Evolutionary conservation across 2,888 invertebrate genomes (phyloP).

Genomic region (Pardosa pseudoannulata): DNA sequence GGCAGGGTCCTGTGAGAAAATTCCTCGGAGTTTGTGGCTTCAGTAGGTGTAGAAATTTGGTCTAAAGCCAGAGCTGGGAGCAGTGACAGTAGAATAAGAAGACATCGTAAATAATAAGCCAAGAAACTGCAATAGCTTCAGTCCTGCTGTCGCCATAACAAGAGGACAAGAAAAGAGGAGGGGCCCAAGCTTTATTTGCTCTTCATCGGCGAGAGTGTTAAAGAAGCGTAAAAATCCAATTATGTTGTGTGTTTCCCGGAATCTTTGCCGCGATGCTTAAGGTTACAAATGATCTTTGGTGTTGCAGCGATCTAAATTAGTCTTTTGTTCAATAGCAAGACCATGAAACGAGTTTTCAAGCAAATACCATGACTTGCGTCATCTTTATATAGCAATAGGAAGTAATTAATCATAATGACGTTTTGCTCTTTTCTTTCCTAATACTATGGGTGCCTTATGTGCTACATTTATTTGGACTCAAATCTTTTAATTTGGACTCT

Average conservation of each 20-base stretch:
- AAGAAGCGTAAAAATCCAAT: constrained; percentile 17
- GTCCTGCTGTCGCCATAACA: constrained; percentile 6
- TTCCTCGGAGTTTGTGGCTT: neutral
- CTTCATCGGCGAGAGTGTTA: neutral
- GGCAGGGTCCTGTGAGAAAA: neutral
- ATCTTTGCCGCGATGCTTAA: neutral
- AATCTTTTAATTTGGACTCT: no score
- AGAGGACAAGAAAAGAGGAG: neutral
- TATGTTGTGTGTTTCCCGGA: neutral
- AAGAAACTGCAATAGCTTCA: neutral
- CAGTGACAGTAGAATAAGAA: neutral
- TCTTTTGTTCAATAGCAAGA: neutral
- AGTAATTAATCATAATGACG: no score
- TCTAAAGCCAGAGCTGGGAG: constrained; percentile 13
- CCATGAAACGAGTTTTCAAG: neutral
- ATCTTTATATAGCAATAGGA: no score
- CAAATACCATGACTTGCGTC: no score
- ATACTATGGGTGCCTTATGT: no score
- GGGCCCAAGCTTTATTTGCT: neutral
- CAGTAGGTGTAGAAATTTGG: constrained; percentile 38
- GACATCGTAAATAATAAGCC: constrained; percentile 49
- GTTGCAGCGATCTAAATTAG: neutral
- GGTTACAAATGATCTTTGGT: neutral
- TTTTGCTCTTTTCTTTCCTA: no score
- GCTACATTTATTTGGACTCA: no score